Evolutionary conservation across 1,140 invertebrate species (phyloP).

Genomic region (Eufriesea mexicana): DNA sequence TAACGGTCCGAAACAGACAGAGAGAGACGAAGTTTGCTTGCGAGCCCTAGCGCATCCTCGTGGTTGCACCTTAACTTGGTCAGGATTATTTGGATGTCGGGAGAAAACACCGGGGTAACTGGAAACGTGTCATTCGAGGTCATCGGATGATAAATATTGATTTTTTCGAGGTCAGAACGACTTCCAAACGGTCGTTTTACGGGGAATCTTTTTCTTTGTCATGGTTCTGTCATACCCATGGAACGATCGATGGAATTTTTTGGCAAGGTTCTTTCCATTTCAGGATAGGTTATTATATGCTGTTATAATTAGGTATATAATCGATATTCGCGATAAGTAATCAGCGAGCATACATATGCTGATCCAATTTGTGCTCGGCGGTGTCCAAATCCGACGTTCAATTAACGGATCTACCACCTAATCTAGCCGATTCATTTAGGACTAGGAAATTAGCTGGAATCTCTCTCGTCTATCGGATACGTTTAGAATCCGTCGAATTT

Average conservation of each 20-base stretch:
- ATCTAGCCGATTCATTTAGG: slow-evolving; percentile 50
- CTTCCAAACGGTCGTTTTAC: background rate
- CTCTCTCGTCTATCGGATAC: background rate
- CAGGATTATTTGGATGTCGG: slow-evolving; percentile 12
- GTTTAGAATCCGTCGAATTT: slow-evolving; percentile 1
- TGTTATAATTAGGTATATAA: slow-evolving; percentile 48
- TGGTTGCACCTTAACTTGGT: slow-evolving; percentile 18
- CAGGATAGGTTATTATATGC: slow-evolving; percentile 51
- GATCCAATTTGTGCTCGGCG: slow-evolving; percentile 57
- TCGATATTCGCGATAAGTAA: slow-evolving; percentile 62
- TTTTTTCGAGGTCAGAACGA: background rate
- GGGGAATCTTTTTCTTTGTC: background rate
- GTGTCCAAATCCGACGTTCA: slow-evolving; percentile 40
- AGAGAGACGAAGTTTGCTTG: background rate
- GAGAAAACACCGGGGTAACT: background rate
- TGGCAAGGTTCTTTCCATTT: background rate
- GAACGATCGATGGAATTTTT: background rate
- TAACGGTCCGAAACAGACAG: slow-evolving; percentile 17
- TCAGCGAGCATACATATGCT: slow-evolving; percentile 29
- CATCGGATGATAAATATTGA: background rate
- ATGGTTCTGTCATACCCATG: too few relatives aligned
- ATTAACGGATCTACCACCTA: slow-evolving; percentile 64
- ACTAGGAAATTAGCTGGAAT: slow-evolving; percentile 38
- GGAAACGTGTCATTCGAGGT: background rate
- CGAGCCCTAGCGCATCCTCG: background rate